Base-by-base conservation (phyloP, 2,797 vertebrate genomes). In the Onychomys arenicola region DNA sequence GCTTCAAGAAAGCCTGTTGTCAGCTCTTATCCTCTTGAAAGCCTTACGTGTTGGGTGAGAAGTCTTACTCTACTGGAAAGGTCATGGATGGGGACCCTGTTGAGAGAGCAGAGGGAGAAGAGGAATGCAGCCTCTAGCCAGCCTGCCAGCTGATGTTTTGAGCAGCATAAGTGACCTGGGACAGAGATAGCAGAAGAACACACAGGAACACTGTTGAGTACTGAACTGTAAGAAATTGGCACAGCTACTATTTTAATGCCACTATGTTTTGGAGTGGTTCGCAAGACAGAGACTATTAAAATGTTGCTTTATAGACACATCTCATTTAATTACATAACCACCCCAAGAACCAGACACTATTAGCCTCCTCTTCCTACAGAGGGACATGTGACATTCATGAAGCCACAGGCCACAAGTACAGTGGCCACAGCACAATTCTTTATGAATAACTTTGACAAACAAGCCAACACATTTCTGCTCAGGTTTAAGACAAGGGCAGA, bases 171-270 rank as follows among this genome's bases (percentile, higher is more conserved):
- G 34, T 40, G 13, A 91, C 80, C 21, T 34, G 6, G 4, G 77
- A 46, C 0, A 23, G 67, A 57, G 32, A 43, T 0, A 43, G 5
- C 0, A 52, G 29, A 63, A 75, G 1, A 57, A 55, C 0, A 2
- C 34, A 32, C 73, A 61, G 37, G 37, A 63, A 27, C 27, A 78
- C 34, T 3, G 1, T 40, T 16, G 13, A 46, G 0, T 29, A 76
- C 11, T 59, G 71, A 96, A 71, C 37, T 34, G 3, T 32, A 57
- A 95, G 52, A 88, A 84, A 84, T 78, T 34, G 78, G 91, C 63
- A 89, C 13, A 61, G 34, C 4, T 55, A 83, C 0, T 81, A 17
- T 52, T 88, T 81, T 82, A 85, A 77, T 52, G 27, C n/a, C 37
- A 76, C 16, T 37, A 49, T 46, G 16, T 34, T 87, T 61, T 59